Conservation (phyloP, 2,113 vertebrate species). For the Smithornis capensis region DNA sequence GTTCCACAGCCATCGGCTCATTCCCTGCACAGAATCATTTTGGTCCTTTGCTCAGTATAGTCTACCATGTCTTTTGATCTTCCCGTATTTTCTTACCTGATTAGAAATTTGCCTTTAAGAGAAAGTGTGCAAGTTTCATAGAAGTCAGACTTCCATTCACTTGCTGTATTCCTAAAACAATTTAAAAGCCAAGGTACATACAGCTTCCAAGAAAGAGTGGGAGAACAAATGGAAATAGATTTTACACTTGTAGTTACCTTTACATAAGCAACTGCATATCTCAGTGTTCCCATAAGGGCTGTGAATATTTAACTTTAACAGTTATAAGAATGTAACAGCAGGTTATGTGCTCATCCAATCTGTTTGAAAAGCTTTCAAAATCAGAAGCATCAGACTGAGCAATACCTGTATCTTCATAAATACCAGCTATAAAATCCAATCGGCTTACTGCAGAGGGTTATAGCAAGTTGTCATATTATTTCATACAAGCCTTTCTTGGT, state of each 20-base stretch:
- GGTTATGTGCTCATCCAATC: conserved; percentile 46
- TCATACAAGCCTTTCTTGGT: neutral
- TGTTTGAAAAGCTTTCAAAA: conserved; percentile 44
- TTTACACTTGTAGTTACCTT: conserved; percentile 36
- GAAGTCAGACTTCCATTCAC: neutral
- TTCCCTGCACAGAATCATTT: neutral
- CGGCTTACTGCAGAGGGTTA: neutral
- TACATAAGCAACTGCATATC: neutral
- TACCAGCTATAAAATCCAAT: conserved; percentile 14
- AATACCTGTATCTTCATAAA: conserved; percentile 44
- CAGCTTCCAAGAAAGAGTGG: neutral
- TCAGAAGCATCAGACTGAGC: conserved; percentile 42
- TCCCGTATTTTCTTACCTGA: neutral
- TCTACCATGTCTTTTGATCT: neutral
- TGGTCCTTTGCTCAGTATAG: neutral
- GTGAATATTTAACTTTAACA: conserved; percentile 22
- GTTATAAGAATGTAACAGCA: conserved; percentile 33
- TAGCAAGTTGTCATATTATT: neutral
- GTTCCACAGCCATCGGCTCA: neutral
- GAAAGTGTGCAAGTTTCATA: neutral
- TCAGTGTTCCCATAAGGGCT: conserved; percentile 33
- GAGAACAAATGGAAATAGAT: conserved; percentile 35
- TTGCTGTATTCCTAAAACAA: neutral
- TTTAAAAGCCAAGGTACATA: neutral
- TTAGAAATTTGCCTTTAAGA: neutral